Conservation (phyloP, 2,797 vertebrate genomes). For the Rousettus madagascariensis region DNA sequence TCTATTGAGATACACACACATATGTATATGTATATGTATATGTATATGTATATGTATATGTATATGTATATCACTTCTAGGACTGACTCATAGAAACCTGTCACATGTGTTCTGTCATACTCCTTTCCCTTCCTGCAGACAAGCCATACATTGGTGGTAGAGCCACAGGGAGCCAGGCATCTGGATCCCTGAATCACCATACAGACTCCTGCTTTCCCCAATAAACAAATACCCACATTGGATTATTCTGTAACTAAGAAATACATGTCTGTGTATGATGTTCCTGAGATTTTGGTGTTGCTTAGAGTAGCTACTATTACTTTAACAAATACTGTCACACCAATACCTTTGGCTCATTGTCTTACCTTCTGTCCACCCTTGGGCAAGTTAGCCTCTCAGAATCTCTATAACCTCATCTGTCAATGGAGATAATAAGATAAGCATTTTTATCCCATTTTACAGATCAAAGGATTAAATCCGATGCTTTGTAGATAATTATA, state of each 20-base stretch:
- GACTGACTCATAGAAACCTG: neutral
- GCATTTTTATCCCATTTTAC: constrained; percentile 12
- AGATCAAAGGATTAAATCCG: constrained; percentile 46
- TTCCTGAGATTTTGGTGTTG: constrained; percentile 21
- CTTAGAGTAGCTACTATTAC: neutral
- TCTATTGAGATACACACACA: too few relatives aligned
- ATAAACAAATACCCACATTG: neutral
- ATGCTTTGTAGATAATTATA: neutral
- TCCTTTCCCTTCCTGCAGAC: neutral
- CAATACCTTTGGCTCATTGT: neutral
- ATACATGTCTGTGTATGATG: neutral
- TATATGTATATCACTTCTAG: neutral
- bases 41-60: neutral
- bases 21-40: too few relatives aligned
- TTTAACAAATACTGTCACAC: neutral
- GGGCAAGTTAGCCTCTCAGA: neutral
- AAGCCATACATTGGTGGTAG: neutral
- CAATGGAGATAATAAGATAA: neutral
- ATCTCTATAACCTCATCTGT: neutral
- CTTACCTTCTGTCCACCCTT: neutral
- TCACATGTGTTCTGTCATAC: neutral
- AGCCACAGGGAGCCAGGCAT: neutral
- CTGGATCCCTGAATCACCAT: neutral
- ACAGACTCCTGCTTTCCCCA: neutral
- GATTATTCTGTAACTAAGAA: constrained; percentile 18